These are phyloP conservation scores for Odobenus rosmarus DNA, from an alignment of 2,113 vertebrate species.

Conservation along the genomic window DNA sequence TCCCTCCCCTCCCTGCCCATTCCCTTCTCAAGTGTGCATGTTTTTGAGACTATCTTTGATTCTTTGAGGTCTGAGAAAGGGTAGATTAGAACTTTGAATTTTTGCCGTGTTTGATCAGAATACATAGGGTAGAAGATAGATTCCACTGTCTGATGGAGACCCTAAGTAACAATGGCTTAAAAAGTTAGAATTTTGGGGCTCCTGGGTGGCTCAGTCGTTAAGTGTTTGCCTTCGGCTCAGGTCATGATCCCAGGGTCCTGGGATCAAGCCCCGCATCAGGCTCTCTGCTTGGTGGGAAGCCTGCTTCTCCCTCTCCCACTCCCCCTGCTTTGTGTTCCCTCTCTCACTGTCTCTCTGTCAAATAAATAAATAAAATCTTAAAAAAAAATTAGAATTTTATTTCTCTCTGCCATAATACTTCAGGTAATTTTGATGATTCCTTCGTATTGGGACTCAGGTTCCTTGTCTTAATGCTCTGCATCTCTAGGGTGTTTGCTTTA, in stretches of 20 bases:
- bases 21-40: background rate
- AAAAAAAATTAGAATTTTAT: background rate
- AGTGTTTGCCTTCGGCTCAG: no score
- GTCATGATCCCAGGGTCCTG: no score
- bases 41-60: background rate
- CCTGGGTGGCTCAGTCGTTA: no score
- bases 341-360: no score
- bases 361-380: no score
- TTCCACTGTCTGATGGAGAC: background rate
- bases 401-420: background rate
- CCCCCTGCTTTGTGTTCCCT: no score
- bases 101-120: background rate
- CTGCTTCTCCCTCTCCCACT: no score
- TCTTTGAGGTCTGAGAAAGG: background rate
- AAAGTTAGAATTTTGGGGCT: background rate
- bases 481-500: background rate
- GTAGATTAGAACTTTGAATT: background rate
- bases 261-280: no score
- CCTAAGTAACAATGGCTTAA: background rate
- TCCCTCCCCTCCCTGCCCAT: background rate
- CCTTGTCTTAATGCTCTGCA: background rate
- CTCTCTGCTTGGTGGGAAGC: no score
- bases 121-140: background rate
- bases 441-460: background rate
- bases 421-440: background rate